phyloP scores from a whole-genome alignment of 2,797 vertebrate genomes.

The Rousettus madagascariensis region DNA sequence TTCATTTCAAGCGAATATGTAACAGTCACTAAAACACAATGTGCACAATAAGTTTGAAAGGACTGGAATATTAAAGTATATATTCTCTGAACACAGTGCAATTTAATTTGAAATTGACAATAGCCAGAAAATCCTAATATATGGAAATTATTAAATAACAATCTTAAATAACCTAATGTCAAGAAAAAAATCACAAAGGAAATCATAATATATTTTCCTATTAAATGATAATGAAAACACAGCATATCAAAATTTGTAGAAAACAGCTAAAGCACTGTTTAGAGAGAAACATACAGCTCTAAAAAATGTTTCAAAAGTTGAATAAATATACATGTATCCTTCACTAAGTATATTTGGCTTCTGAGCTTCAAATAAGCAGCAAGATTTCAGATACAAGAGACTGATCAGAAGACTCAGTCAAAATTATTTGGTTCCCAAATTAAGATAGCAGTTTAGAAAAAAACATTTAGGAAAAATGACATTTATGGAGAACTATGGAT shows the following conservation, averaged over 20 bases:
- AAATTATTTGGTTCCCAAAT: slow-evolving; percentile 1
- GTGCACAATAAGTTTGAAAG: not conserved
- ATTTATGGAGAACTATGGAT: not conserved
- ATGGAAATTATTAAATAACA: not conserved
- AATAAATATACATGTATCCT: not conserved
- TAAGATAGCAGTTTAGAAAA: not conserved
- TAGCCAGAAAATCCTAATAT: slow-evolving; percentile 3
- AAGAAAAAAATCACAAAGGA: not conserved
- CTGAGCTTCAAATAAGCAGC: not conserved
- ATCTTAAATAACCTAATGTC: not conserved
- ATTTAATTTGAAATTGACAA: slow-evolving; percentile 2
- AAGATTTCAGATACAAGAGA: slow-evolving; percentile 14
- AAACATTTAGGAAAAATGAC: not conserved
- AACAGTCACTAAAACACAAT: not conserved
- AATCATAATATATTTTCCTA: slow-evolving; percentile 32
- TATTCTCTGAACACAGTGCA: not conserved
- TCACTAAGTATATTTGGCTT: slow-evolving; percentile 22
- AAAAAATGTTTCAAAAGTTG: not conserved
- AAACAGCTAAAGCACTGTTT: not conserved
- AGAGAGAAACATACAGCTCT: not conserved
- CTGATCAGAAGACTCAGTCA: not conserved
- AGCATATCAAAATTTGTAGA: not conserved
- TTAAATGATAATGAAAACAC: slow-evolving; percentile 18
- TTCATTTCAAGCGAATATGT: not conserved
- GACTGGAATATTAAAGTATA: not conserved